A percentile compares a stretch with the other conserved stretches of the same genome.
These are phyloP conservation scores for Poecilia gillii DNA, from an alignment of 2,797 vertebrate genomes.

Conservation along the genomic window DNA sequence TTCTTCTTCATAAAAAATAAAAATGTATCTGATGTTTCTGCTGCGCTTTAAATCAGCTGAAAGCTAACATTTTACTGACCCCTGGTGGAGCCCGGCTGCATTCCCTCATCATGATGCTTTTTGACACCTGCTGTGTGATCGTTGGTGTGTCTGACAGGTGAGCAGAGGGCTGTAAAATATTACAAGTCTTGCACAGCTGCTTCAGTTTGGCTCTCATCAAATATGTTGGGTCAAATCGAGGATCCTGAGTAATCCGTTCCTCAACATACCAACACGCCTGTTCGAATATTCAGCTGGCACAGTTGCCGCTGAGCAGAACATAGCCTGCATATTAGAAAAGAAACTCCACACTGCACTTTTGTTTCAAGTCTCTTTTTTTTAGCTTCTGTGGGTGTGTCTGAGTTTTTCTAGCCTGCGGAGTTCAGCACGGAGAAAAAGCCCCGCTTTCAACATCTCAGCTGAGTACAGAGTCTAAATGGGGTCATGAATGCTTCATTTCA, in stretches of 20 bases:
- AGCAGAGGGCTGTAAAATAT: constrained; percentile 12
- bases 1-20: background rate
- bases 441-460: constrained; percentile 19
- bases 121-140: background rate
- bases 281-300: constrained; percentile 37
- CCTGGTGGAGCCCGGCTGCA: constrained; percentile 39
- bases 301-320: constrained; percentile 4
- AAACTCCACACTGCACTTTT: constrained; percentile 15
- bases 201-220: constrained; percentile 37
- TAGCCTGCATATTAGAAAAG: constrained; percentile 10
- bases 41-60: constrained; percentile 4
- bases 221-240: constrained; percentile 34
- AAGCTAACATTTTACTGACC: constrained; percentile 55
- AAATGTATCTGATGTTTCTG: constrained; percentile 11
- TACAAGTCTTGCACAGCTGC: constrained; percentile 34
- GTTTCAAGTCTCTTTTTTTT: constrained; percentile 2
- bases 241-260: constrained; percentile 40
- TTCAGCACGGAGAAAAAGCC: background rate
- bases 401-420: constrained; percentile 3
- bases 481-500: constrained; percentile 53
- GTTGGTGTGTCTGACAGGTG: constrained; percentile 8
- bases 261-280: constrained; percentile 42
- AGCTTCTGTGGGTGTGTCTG: background rate
- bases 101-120: constrained; percentile 23
- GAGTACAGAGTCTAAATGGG: constrained; percentile 56